Evolutionary conservation across 2,113 vertebrate genomes (phyloP), one percentile per base, ranked within the genome.

Genomic region (Diphyllodes magnificus): DNA sequence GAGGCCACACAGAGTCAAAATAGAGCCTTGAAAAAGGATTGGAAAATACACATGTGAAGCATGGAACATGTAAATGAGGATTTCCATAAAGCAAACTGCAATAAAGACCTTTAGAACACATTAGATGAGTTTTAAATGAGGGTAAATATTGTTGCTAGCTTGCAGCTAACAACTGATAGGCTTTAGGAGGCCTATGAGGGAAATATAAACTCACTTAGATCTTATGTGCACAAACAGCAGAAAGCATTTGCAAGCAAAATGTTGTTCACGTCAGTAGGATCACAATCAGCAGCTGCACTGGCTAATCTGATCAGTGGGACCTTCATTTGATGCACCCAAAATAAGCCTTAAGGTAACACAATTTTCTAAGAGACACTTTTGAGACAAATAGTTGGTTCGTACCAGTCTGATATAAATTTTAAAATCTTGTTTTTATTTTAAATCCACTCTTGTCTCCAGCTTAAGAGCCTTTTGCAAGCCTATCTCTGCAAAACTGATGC

Each of bases 141-240:
- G 33, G 91, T 78, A 95, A 93, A 94, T 79, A 86, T 64, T 90
- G 86, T 40, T 66, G 35, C 50, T 65, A 60, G 47, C 80, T 92
- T 39, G 56, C 70, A 77, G 35, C 7, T 7, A 94, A 63, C 66
- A 90, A 80, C 59, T 40, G 64, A 59, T 6, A 50, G 71, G 47
- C 31, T 88, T 96, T 88, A 90, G 72, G 75, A 88, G 82, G 49
- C 63, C 92, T 82, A 0, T 11, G 42, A 86, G 71, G 31, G 50
- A 72, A 69, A 73, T 71, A 61, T 5, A 83, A 93, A 88, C 40
- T 72, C 42, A 6, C 40, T 86, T 42, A 28, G 17, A 22, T 53
- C 68, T 59, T 68, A 7, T 25, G 7, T 4, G 40, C 72, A 49
- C 82, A 22, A 70, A 40, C 47, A 85, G 40, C 59, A 78, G 45